Evolutionary conservation across 2,113 vertebrate species (phyloP).

Genomic region (Eulemur rufifrons): DNA sequence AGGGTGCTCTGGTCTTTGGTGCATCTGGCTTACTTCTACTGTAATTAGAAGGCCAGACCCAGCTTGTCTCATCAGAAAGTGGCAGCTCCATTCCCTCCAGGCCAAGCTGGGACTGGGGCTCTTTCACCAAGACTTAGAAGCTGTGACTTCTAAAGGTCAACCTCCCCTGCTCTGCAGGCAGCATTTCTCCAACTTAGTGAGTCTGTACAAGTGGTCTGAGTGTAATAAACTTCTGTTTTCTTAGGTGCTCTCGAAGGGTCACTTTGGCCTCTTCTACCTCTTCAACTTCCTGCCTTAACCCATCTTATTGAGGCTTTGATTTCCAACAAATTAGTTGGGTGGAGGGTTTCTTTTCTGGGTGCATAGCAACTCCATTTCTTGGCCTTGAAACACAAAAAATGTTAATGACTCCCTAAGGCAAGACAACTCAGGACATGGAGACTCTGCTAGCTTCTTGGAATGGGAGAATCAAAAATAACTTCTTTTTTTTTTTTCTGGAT

Average conservation of each 20-base stretch:
- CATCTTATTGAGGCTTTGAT: background rate
- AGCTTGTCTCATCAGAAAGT: no score
- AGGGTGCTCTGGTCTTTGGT: background rate
- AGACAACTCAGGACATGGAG: background rate
- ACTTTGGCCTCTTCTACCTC: background rate
- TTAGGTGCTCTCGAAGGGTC: background rate
- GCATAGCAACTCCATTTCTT: background rate
- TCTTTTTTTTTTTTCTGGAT: background rate
- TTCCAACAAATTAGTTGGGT: background rate
- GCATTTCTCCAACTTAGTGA: background rate
- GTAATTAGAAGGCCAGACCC: background rate
- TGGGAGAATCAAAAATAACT: background rate
- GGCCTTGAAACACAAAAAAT: background rate
- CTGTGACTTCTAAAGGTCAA: fast-evolving
- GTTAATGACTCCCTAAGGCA: background rate
- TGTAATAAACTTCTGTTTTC: background rate
- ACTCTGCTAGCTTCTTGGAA: background rate
- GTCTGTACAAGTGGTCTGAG: background rate
- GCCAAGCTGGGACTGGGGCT: background rate
- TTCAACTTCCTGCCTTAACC: background rate
- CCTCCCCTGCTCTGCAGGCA: fast-evolving
- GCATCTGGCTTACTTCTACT: background rate
- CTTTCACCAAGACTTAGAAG: no score
- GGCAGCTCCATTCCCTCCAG: background rate
- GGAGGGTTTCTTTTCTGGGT: background rate